A percentile compares a stretch with the other conserved stretches of the same genome.
Conservation (phyloP, 2,888 invertebrate species). For the Sminthurides aquaticus region DNA sequence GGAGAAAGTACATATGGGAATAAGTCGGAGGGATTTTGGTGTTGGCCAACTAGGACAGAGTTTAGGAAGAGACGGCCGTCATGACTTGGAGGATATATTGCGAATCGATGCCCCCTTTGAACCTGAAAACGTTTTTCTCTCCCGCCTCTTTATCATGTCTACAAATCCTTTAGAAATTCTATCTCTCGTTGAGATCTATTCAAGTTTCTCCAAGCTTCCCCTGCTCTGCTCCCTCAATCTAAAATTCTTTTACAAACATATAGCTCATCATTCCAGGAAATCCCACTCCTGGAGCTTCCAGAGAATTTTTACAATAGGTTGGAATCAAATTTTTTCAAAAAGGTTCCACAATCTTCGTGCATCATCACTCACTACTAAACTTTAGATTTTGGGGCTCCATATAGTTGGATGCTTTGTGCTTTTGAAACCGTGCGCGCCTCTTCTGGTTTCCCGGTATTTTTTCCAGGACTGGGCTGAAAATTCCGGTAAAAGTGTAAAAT, state of each 20-base stretch:
- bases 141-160: slow-evolving; percentile 11
- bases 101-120: slow-evolving; percentile 34
- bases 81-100: slow-evolving; percentile 23
- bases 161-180: slow-evolving; percentile 16
- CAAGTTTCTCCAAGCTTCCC: slow-evolving; percentile 2
- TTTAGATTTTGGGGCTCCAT: too few species aligned
- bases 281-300: background rate
- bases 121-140: slow-evolving; percentile 28
- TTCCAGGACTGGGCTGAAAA: too few species aligned
- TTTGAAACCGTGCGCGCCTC: too few species aligned
- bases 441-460: too few species aligned
- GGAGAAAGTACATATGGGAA: too few species aligned
- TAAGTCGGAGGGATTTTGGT: background rate
- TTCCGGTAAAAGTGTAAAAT: too few species aligned
- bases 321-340: slow-evolving; percentile 7
- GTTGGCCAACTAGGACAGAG: background rate
- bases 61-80: background rate
- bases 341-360: background rate
- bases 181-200: slow-evolving; percentile 5
- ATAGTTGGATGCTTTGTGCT: too few species aligned
- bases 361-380: background rate
- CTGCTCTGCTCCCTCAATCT: background rate
- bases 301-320: background rate
- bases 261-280: background rate
- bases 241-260: background rate